phyloP scores from a whole-genome alignment of 2,888 invertebrate species.

The Lepas anatifera region DNA sequence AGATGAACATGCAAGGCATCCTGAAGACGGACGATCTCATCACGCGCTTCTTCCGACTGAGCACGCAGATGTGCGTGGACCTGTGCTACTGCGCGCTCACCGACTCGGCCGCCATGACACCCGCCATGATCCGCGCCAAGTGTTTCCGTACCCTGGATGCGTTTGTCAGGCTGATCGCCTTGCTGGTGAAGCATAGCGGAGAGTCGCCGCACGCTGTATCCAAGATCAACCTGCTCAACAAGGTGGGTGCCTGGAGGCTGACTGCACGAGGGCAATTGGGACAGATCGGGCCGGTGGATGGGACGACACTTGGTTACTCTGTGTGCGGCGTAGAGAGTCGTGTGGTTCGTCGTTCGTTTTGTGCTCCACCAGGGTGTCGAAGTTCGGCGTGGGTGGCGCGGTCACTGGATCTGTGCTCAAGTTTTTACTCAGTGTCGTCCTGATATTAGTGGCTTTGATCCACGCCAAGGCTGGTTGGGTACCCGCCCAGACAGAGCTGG shows the following conservation, averaged over 20 bases:
- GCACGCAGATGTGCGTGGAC: constrained; percentile 92
- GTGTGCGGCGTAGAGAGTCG: too few species aligned
- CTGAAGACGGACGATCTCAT: constrained; percentile 95
- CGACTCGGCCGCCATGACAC: constrained; percentile 38
- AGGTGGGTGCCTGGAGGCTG: constrained; percentile 51
- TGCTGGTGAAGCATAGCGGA: constrained; percentile 73
- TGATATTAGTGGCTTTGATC: too few species aligned
- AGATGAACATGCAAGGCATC: constrained; percentile 93
- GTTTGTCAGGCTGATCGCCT: constrained; percentile 80
- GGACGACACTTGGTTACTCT: too few species aligned
- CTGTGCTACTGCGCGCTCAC: constrained; percentile 72
- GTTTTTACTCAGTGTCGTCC: too few species aligned
- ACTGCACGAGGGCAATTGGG: too few species aligned
- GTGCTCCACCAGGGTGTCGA: too few species aligned
- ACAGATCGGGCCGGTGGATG: too few species aligned
- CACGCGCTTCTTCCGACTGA: constrained; percentile 84
- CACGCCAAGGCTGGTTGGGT: too few species aligned
- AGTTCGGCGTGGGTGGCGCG: too few species aligned
- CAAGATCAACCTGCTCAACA: constrained; percentile 91
- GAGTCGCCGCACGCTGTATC: constrained; percentile 84
- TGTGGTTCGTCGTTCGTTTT: too few species aligned
- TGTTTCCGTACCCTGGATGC: constrained; percentile 93
- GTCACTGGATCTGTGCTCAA: too few species aligned
- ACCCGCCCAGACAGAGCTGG: too few species aligned
- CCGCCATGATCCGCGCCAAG: constrained; percentile 62